phyloP scores from a whole-genome alignment of 2,797 vertebrate species.

The Phylloscopus collybita region DNA sequence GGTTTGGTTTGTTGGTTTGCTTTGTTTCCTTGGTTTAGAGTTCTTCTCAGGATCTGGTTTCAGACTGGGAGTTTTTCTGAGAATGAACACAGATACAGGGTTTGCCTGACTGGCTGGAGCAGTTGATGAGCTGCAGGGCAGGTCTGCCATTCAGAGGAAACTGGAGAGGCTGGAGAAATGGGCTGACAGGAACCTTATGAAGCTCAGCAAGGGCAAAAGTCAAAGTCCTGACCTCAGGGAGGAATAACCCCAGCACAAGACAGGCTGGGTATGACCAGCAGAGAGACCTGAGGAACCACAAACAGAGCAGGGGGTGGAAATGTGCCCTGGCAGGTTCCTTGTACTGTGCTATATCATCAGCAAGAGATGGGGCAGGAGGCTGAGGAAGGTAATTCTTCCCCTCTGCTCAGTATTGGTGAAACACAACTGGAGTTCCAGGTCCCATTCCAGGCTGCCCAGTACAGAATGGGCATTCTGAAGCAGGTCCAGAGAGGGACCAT shows the following conservation, averaged over 20 bases:
- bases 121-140: not conserved
- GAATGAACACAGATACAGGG: not conserved
- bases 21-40: not conserved
- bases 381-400: not conserved
- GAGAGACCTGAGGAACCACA: not conserved
- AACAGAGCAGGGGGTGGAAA: not conserved
- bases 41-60: not conserved
- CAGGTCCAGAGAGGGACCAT: not conserved
- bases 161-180: not conserved
- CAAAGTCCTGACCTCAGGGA: not conserved
- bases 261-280: not conserved
- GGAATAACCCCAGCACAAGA: not conserved
- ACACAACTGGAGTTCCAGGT: not conserved
- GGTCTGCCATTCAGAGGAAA: not conserved
- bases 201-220: not conserved
- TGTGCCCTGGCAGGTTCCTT: not conserved
- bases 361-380: not conserved
- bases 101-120: fast-evolving
- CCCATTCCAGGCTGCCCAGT: not conserved
- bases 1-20: not conserved
- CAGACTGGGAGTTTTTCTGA: not conserved
- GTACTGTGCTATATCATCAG: not conserved
- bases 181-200: not conserved
- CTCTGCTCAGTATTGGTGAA: not conserved
- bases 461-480: not conserved